Percentiles rank a stretch among this genome's conserved stretches.
Evolutionary conservation across 2,113 vertebrate species (phyloP).

Genomic region (Rallus limicola): DNA sequence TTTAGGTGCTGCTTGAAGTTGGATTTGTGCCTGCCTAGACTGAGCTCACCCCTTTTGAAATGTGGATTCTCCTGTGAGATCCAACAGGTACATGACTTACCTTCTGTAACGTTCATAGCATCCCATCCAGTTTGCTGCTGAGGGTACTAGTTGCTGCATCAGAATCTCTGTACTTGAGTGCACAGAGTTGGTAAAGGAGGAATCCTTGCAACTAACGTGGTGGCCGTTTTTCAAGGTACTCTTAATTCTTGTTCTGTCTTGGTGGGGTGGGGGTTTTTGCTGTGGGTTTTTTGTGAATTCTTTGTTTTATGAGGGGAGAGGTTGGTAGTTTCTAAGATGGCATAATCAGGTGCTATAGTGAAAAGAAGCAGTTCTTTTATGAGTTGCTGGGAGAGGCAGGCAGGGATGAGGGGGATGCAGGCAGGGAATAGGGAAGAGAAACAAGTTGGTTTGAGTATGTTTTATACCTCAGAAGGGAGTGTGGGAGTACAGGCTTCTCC

Average conservation of each 20-base stretch:
- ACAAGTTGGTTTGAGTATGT: not conserved
- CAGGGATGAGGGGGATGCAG: accelerated
- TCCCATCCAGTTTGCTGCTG: not conserved
- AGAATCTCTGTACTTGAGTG: not conserved
- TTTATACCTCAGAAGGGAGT: not conserved
- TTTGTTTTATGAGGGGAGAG: not conserved
- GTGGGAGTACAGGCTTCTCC: not conserved
- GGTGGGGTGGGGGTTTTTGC: too few species aligned
- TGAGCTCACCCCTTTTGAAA: not conserved
- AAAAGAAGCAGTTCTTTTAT: not conserved
- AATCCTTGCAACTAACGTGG: not conserved
- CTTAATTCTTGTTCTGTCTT: not conserved
- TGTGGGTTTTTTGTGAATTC: too few species aligned
- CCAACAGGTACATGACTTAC: not conserved
- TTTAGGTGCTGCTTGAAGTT: not conserved
- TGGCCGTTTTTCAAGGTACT: not conserved
- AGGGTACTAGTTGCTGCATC: not conserved
- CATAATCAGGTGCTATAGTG: not conserved
- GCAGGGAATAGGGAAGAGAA: not conserved
- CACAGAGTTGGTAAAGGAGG: not conserved
- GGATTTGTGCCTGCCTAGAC: not conserved
- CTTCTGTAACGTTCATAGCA: not conserved
- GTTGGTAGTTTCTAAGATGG: not conserved
- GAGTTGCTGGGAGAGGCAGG: not conserved
- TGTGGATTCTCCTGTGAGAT: not conserved